Base-by-base conservation (phyloP, 2,797 vertebrate species). In the Scomberomorus guttatus region DNA sequence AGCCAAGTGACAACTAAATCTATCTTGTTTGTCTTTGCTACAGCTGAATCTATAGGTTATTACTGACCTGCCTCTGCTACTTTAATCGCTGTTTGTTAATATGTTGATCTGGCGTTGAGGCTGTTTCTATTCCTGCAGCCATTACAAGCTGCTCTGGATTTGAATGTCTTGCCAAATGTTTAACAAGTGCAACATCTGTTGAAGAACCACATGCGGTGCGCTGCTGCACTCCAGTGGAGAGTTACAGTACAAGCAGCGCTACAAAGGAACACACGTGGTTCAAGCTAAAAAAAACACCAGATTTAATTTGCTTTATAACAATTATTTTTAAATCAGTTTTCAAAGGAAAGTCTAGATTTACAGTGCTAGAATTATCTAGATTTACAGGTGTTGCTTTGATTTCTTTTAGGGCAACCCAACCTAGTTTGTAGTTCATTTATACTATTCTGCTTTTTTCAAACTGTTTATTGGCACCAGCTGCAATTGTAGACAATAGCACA, bases 191-290 rank as follows among this genome's bases (percentile, higher is more conserved):
- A 37, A 20, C 55, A 22, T 44, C 37, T 72, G 37, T 13, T 7
- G 44, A 10, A 63, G 1, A 69, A 15, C 8, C 11, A 9, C 1
- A 51, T 1, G 7, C 65, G 58, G 54, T 34, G 11, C 80, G 18
- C 52, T 87, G 71, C 89, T 91, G 91, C 89, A 15, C 90, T 81
- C 94, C 69, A 75, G 88, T 90, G 93, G 89, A 73, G 0, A 77
- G 8, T 11, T 11, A 20, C 24, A n/a, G 77, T 44, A 81, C 6
- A 18, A 0, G 42, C 65, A 66, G 14, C 1, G 7, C 44, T 59
- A 12, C 14, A 51, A 57, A 22, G n/a, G 12, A 12, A 2, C 17
- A n/a, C n/a, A 63, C 11, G 39, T 6, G 10, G 0, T 4, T 22
- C 18, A 0, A 25, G 60, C 32, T 54, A 27, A 66, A 24, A 66